Conservation (phyloP, 2,113 vertebrate genomes). For the Origma solitaria region DNA sequence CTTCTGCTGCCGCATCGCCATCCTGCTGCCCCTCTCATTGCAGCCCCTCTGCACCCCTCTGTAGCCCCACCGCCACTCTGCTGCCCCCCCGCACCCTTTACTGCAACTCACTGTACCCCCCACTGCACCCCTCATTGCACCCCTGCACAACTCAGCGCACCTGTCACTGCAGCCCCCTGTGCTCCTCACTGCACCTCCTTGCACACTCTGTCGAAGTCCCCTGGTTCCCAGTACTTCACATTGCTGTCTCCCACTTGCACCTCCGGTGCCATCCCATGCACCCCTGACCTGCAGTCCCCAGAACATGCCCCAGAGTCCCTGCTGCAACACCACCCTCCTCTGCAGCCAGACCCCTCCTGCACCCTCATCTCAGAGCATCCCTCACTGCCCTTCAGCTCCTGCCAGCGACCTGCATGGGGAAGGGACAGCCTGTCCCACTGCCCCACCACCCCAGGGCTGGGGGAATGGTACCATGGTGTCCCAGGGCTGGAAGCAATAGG, state of each 20-base stretch:
- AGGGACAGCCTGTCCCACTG: background rate
- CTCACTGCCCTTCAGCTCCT: background rate
- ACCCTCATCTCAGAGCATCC: background rate
- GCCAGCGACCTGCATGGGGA: background rate
- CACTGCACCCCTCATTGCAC: background rate
- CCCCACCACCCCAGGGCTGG: background rate
- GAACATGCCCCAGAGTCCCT: background rate
- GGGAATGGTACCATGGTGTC: background rate
- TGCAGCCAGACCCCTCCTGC: background rate
- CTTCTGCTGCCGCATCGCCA: background rate
- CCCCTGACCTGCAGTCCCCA: background rate
- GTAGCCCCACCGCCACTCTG: too few species aligned
- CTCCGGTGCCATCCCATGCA: too few species aligned
- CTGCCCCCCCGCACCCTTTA: background rate
- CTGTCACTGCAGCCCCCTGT: too few species aligned
- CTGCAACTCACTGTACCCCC: too few species aligned
- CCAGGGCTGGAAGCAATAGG: background rate
- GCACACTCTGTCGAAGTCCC: fast-evolving
- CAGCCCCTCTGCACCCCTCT: too few species aligned
- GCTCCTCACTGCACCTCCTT: fast-evolving
- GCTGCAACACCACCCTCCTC: background rate
- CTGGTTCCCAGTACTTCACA: fast-evolving
- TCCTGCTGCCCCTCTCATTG: background rate
- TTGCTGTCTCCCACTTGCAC: fast-evolving
- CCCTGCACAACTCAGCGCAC: too few species aligned